Percentiles rank a stretch among this genome's conserved stretches.
phyloP scores from a whole-genome alignment of 2,888 invertebrate genomes.

The Latrodectus elegans region DNA sequence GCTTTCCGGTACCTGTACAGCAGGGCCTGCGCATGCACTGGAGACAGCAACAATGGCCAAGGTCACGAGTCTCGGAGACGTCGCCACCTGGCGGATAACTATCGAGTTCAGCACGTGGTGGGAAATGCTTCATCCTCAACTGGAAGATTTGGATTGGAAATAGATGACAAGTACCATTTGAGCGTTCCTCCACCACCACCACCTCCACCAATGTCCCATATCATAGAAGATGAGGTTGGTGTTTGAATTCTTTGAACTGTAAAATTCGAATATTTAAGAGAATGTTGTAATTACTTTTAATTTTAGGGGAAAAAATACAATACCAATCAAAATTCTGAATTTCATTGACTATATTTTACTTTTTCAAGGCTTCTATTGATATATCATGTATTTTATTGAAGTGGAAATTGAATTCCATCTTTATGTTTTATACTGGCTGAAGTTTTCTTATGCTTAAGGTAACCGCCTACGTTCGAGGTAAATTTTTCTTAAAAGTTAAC shows the following conservation, averaged over 20 bases:
- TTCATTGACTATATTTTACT: not conserved
- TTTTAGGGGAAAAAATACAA: too few relatives aligned
- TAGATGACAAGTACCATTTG: constrained; percentile 73
- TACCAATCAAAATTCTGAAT: not conserved
- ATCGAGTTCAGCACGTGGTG: constrained; percentile 70
- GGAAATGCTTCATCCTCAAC: constrained; percentile 68
- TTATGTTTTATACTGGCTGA: too few relatives aligned
- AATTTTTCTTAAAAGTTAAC: too few relatives aligned
- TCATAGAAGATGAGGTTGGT: constrained; percentile 55
- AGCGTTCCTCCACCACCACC: constrained; percentile 81
- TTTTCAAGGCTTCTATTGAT: not conserved
- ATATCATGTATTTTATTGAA: too few relatives aligned
- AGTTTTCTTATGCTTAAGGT: too few relatives aligned
- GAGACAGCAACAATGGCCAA: constrained; percentile 71
- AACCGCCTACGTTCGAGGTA: too few relatives aligned
- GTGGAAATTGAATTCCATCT: too few relatives aligned
- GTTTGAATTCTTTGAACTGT: not conserved
- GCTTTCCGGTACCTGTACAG: constrained; percentile 71
- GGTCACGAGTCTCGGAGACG: constrained; percentile 74
- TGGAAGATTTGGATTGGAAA: constrained; percentile 56
- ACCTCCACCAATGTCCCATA: constrained; percentile 86
- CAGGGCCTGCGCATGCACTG: constrained; percentile 77
- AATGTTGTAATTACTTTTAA: not conserved
- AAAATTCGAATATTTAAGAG: not conserved
- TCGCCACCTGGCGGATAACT: constrained; percentile 58